These are phyloP conservation scores for Triplophysa bombifrons DNA, from an alignment of 2,797 vertebrate genomes.

Conservation along the genomic window DNA sequence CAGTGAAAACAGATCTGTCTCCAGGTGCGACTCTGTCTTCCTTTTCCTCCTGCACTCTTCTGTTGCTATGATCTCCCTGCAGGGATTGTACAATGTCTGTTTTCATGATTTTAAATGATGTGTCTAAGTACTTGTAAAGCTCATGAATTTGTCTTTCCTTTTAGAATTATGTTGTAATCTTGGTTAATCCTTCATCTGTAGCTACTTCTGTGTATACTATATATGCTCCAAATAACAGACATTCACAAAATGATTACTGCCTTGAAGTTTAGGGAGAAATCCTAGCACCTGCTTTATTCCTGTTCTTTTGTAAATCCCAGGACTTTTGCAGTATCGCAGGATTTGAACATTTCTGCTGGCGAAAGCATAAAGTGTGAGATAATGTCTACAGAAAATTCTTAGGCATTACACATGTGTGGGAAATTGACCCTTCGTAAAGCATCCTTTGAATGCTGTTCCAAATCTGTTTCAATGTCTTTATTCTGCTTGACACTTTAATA, in stretches of 20 bases:
- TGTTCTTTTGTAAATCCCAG: not conserved
- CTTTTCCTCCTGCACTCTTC: not conserved
- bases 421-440: not conserved
- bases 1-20: conserved; percentile 27
- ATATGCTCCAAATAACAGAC: conserved; percentile 1
- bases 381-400: not conserved
- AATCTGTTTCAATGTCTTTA: too few species aligned
- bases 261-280: not conserved
- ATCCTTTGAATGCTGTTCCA: not conserved
- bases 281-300: not conserved
- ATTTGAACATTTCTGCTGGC: not conserved
- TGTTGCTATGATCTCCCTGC: conserved; percentile 22
- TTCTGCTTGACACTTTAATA: not conserved
- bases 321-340: not conserved
- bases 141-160: conserved; percentile 32
- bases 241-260: conserved; percentile 12
- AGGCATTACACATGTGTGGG: not conserved
- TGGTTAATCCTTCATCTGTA: conserved; percentile 41
- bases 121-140: conserved; percentile 26
- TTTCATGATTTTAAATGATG: conserved; percentile 20
- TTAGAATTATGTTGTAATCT: conserved; percentile 50
- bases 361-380: not conserved
- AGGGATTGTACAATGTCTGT: conserved; percentile 6
- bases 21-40: conserved; percentile 20
- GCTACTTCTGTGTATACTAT: conserved; percentile 34